Conservation (phyloP, 2,888 invertebrate species). For the Drosophila meridionalis region DNA sequence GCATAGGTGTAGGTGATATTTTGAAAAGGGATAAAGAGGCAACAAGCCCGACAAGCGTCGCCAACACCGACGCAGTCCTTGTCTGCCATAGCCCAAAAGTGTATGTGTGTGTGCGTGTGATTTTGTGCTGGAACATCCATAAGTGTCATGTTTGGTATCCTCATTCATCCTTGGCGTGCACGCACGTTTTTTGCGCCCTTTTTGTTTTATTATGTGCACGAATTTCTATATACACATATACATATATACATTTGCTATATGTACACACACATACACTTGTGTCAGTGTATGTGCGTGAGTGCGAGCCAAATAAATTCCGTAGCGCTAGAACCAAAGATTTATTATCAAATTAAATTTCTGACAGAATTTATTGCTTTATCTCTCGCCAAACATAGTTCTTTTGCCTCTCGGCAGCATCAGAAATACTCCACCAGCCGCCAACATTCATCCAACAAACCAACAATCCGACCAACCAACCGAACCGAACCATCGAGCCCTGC, state of each 20-base stretch:
- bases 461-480: conserved; percentile 18
- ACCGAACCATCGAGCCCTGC: conserved; percentile 30
- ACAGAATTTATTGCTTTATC: conserved; percentile 86
- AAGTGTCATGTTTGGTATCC: conserved; percentile 82
- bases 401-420: conserved; percentile 80
- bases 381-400: conserved; percentile 84
- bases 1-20: conserved; percentile 50
- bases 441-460: conserved; percentile 43
- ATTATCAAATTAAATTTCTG: conserved; percentile 86
- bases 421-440: conserved; percentile 52
- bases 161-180: conserved; percentile 81
- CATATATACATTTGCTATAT: conserved; percentile 17
- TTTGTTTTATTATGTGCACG: conserved; percentile 80
- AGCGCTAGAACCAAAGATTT: conserved; percentile 86
- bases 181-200: conserved; percentile 81
- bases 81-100: conserved; percentile 29
- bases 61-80: conserved; percentile 25
- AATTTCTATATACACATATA: conserved; percentile 61
- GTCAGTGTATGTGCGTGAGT: conserved; percentile 70
- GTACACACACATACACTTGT: conserved; percentile 27
- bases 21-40: conserved; percentile 59
- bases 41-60: conserved; percentile 40
- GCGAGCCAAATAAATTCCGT: conserved; percentile 85
- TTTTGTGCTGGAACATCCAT: conserved; percentile 71
- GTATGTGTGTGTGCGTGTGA: conserved; percentile 24